These are phyloP conservation scores for Amblyopsis hoosieri DNA, from an alignment of 2,797 vertebrate species.

Conservation along the genomic window DNA sequence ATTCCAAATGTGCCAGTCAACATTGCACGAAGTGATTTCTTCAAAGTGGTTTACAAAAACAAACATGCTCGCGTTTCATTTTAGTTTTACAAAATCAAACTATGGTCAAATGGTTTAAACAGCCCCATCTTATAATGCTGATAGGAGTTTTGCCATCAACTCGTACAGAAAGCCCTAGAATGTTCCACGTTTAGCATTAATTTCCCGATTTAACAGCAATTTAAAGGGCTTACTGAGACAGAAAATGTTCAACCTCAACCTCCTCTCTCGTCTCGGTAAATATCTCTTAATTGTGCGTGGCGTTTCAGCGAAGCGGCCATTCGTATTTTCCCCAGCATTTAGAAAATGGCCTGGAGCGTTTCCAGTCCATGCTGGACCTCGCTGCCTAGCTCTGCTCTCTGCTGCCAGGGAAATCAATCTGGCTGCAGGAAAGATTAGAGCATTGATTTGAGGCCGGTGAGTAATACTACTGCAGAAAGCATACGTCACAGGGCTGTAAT, in stretches of 20 bases:
- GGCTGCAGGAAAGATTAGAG: constrained; percentile 72
- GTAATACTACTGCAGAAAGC: constrained; percentile 80
- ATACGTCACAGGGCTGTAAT: constrained; percentile 80
- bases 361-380: constrained; percentile 60
- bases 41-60: too few species aligned
- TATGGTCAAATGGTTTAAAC: too few species aligned
- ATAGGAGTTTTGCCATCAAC: background rate
- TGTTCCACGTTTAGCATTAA: background rate
- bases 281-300: background rate
- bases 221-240: background rate
- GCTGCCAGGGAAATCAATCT: constrained; percentile 79
- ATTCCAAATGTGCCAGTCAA: too few species aligned
- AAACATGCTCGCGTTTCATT: too few species aligned
- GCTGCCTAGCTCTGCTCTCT: constrained; percentile 28
- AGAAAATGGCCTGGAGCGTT: constrained; percentile 67
- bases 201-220: background rate
- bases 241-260: background rate
- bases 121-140: too few species aligned
- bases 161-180: background rate
- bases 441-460: constrained; percentile 81
- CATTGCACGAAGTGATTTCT: too few species aligned
- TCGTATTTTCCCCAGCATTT: constrained; percentile 57
- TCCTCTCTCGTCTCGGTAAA: background rate
- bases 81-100: too few species aligned
- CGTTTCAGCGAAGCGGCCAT: background rate